These are phyloP conservation scores for Brachyptera putata DNA, from an alignment of 2,888 invertebrate species.

Conservation along the genomic window DNA sequence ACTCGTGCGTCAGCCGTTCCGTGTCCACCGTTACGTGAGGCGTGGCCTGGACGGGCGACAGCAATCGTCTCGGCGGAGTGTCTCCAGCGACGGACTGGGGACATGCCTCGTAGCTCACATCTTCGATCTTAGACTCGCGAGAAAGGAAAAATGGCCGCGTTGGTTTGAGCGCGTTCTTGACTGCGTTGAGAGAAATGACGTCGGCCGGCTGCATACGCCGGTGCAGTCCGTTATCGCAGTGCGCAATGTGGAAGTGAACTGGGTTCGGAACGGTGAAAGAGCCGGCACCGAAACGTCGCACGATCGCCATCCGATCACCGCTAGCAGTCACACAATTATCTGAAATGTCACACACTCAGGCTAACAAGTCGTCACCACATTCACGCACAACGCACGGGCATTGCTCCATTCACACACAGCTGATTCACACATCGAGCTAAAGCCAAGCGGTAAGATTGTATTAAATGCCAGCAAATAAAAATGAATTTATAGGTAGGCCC, in stretches of 20 bases:
- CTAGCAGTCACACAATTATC: background rate
- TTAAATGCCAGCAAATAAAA: too few relatives aligned
- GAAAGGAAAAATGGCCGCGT: background rate
- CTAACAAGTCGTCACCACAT: background rate
- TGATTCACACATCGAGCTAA: too few relatives aligned
- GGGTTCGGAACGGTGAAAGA: constrained; percentile 45
- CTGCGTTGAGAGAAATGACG: too few relatives aligned
- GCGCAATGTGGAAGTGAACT: constrained; percentile 44
- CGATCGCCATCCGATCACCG: background rate
- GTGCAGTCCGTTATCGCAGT: too few relatives aligned
- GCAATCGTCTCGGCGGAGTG: background rate
- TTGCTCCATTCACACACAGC: too few relatives aligned
- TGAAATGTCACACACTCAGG: background rate
- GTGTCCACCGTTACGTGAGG: too few relatives aligned
- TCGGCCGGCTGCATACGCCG: too few relatives aligned
- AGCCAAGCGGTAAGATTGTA: too few relatives aligned
- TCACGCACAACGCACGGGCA: too few relatives aligned
- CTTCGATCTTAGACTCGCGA: too few relatives aligned
- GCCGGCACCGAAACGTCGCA: constrained; percentile 34
- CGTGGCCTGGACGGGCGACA: too few relatives aligned
- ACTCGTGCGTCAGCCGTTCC: background rate
- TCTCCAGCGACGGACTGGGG: background rate
- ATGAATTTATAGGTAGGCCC: too few relatives aligned
- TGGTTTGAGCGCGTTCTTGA: background rate
- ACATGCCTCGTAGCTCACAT: background rate